Percentiles rank a stretch among this genome's conserved stretches.
phyloP scores from a whole-genome alignment of 2,797 vertebrate species.

The Sparidentex hasta region DNA sequence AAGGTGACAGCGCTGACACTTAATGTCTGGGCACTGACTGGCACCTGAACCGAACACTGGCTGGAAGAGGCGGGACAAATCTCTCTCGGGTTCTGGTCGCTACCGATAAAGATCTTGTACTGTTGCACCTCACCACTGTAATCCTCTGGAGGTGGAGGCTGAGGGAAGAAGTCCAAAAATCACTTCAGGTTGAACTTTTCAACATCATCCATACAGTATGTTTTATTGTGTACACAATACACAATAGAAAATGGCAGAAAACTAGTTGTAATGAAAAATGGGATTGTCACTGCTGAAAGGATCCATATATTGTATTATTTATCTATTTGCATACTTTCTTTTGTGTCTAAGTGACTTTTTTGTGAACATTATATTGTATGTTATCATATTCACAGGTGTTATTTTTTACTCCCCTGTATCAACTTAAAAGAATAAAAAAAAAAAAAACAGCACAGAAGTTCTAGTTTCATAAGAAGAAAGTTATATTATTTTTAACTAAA shows the following conservation, averaged over 20 bases:
- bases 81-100: not conserved
- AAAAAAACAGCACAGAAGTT: too few relatives aligned
- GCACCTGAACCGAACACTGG: slow-evolving; percentile 63
- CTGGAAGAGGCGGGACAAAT: slow-evolving; percentile 56
- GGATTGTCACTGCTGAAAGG: too few relatives aligned
- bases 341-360: too few relatives aligned
- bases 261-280: too few relatives aligned
- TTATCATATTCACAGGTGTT: too few relatives aligned
- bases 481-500: not conserved
- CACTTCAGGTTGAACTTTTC: not conserved
- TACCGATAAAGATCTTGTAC: slow-evolving; percentile 76
- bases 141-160: slow-evolving; percentile 81
- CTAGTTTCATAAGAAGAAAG: not conserved
- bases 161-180: slow-evolving; percentile 14
- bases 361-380: too few relatives aligned
- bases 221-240: not conserved
- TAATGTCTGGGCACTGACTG: slow-evolving; percentile 64
- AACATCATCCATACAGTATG: not conserved
- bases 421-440: too few relatives aligned
- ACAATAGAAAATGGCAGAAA: too few relatives aligned
- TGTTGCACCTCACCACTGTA: slow-evolving; percentile 77
- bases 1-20: slow-evolving; percentile 83
- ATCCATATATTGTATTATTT: too few relatives aligned
- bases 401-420: too few relatives aligned
- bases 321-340: too few relatives aligned